Base-by-base conservation (phyloP, 2,113 vertebrate species). In the Callipepla squamata region DNA sequence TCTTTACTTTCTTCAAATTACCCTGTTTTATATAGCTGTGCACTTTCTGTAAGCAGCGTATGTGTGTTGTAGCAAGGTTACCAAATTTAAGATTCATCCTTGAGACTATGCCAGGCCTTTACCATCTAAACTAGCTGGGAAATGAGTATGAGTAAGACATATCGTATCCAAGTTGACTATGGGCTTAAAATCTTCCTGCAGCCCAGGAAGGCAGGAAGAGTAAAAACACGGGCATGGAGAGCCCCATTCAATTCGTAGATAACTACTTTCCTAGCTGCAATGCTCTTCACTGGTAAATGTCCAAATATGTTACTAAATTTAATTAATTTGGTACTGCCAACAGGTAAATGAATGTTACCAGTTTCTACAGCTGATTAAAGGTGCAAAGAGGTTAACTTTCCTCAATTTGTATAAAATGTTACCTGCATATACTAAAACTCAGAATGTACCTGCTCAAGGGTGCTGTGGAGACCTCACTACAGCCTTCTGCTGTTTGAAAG, bases 21-120 rank as follows among this genome's bases (percentile, higher is more conserved):
- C 38, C 80, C 66, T 93, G 86, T 93, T 96, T 94, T 87, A 80
- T 90, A 91, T 96, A 87, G 81, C 55, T 22, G 68, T 66, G 53
- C 93, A 38, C 67, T 84, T 89, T 96, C 65, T 85, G 59, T 77
- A 51, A 82, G 78, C 55, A 82, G 78, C 55, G 14, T 85, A 14
- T 81, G 61, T 93, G 63, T 91, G 42, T 67, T 77, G 50, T 25
- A 91, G 75, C 42, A 72, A 11, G 53, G 69, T 90, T 93, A 74
- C 80, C 78, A 83, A 62, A 80, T 85, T 48, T 87, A 82, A 82
- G 36, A 50, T 85, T 87, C 91, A 42, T 70, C 38, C 25, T 74
- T 93, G 87, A 92, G 22, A 59, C 11, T 66, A 25, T 87, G 70
- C 89, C 94, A 87, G 78, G 17, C 38, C 42, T 92, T 91, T 73